Evolutionary conservation across 2,113 vertebrate genomes (phyloP).

Genomic region (Syngnathus typhle): DNA sequence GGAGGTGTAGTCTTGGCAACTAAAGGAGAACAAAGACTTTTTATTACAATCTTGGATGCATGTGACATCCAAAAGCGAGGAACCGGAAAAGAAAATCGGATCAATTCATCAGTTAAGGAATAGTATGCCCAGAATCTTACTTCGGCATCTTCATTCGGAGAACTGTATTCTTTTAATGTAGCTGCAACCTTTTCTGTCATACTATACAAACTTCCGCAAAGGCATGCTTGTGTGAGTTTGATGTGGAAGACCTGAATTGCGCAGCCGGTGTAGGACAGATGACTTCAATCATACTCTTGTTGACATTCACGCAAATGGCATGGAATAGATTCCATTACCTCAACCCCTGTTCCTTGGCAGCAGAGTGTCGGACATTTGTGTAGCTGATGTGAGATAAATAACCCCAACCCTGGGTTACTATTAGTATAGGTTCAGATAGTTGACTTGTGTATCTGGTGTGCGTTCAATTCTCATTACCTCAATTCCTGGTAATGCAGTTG

Average conservation of each 20-base stretch:
- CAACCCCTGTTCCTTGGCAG: not conserved
- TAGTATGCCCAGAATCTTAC: not conserved
- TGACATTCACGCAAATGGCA: no score
- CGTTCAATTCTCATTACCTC: no score
- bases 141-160: not conserved
- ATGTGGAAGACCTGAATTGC: not conserved
- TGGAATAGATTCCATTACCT: no score
- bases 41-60: not conserved
- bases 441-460: no score
- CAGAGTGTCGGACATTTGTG: not conserved
- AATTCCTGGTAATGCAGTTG: not conserved
- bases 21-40: slow-evolving; percentile 1
- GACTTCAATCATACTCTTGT: no score
- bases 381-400: not conserved
- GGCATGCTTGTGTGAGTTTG: not conserved
- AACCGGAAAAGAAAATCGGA: not conserved
- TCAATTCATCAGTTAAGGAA: not conserved
- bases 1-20: slow-evolving; percentile 3
- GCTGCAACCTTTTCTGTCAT: not conserved
- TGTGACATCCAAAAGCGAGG: not conserved
- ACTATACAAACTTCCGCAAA: not conserved
- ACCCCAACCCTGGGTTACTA: not conserved
- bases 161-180: not conserved
- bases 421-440: not conserved
- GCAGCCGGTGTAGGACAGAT: not conserved